phyloP scores from a whole-genome alignment of 2,113 vertebrate species.

The Balaeniceps rex region DNA sequence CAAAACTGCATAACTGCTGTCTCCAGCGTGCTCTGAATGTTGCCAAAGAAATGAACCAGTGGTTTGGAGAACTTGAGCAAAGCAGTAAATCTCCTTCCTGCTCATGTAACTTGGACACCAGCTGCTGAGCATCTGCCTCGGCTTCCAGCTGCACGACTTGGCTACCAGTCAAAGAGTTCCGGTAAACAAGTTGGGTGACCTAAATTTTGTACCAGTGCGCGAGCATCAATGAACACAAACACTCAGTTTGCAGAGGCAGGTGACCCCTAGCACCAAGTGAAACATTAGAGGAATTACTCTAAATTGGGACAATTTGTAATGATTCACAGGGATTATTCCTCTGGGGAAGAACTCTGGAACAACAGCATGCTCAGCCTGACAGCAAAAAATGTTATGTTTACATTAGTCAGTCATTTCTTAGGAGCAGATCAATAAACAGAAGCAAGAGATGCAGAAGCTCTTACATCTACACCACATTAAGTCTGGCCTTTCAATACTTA shows the following conservation, averaged over 20 bases:
- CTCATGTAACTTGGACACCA: not conserved
- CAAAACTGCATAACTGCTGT: not conserved
- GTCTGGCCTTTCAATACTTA: not conserved
- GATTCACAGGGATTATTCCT: not conserved
- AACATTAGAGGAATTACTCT: not conserved
- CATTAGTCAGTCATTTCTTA: not conserved
- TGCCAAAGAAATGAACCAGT: not conserved
- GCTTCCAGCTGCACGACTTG: not conserved
- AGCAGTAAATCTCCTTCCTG: not conserved
- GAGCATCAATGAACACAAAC: fast-evolving
- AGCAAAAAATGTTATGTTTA: not conserved
- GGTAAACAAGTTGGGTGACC: not conserved
- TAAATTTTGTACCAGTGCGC: not conserved
- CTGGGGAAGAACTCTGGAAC: not conserved
- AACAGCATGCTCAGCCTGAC: fast-evolving
- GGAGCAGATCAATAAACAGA: not conserved
- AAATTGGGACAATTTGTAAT: not conserved
- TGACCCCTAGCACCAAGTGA: not conserved
- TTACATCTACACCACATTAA: not conserved
- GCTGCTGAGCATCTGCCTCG: not conserved
- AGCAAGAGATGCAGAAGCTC: not conserved
- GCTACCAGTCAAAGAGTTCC: not conserved
- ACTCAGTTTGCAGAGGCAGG: not conserved
- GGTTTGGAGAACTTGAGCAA: not conserved
- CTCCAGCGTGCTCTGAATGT: not conserved